phyloP scores from a whole-genome alignment of 2,888 invertebrate genomes.

The Meiosimyza platycephala region DNA sequence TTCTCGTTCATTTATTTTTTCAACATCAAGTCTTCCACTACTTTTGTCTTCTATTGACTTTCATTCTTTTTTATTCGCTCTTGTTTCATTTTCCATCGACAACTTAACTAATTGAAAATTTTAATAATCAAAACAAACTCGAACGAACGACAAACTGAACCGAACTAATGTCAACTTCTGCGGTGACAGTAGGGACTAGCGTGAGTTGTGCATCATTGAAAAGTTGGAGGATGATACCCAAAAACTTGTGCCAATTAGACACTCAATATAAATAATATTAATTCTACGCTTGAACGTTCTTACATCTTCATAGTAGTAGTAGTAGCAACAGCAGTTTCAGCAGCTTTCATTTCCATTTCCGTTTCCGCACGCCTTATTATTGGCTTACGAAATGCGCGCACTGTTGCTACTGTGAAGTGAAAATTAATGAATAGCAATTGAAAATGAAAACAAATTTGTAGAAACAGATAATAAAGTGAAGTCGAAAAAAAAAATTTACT shows the following conservation, averaged over 20 bases:
- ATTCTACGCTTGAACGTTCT: conserved; percentile 17
- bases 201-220: too few relatives aligned
- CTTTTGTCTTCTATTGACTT: too few relatives aligned
- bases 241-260: conserved; percentile 33
- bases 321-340: neutral
- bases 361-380: conserved; percentile 24
- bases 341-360: conserved; percentile 16
- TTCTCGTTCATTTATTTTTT: too few relatives aligned
- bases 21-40: too few relatives aligned
- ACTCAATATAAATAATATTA: conserved; percentile 30
- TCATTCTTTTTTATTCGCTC: too few relatives aligned
- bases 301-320: neutral
- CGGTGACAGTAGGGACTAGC: too few relatives aligned
- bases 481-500: conserved; percentile 9
- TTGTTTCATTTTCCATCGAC: neutral
- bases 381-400: conserved; percentile 4
- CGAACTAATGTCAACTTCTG: too few relatives aligned
- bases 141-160: conserved; percentile 4
- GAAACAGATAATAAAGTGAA: conserved; percentile 25
- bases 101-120: conserved; percentile 14
- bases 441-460: conserved; percentile 31
- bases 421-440: conserved; percentile 33
- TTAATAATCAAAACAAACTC: conserved; percentile 14
- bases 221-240: neutral
- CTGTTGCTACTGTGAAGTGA: conserved; percentile 2